These are phyloP conservation scores for Lynx canadensis DNA, from an alignment of 2,113 vertebrate genomes.

Conservation along the genomic window DNA sequence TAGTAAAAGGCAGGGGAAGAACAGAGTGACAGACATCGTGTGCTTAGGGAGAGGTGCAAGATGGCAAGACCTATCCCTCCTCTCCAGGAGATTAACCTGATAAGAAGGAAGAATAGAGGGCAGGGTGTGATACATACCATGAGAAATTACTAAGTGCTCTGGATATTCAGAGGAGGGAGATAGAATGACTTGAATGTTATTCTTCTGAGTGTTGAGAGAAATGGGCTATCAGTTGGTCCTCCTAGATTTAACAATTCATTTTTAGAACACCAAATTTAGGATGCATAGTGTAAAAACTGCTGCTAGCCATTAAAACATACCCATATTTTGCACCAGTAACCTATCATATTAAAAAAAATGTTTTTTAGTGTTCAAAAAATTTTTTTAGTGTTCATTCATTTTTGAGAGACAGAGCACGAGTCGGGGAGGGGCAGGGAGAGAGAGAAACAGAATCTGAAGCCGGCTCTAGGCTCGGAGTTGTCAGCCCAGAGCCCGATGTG, in stretches of 20 bases:
- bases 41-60: not conserved
- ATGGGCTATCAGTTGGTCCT: not conserved
- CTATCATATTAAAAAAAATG: not conserved
- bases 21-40: not conserved
- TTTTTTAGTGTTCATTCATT: too few relatives aligned
- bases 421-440: too few relatives aligned
- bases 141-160: not conserved
- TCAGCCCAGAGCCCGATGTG: too few relatives aligned
- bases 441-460: too few relatives aligned
- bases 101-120: not conserved
- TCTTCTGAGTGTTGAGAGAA: constrained; percentile 19
- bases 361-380: too few relatives aligned
- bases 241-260: not conserved
- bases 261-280: constrained; percentile 9
- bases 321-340: constrained; percentile 42
- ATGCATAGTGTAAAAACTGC: constrained; percentile 27
- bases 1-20: not conserved
- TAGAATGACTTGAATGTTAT: not conserved
- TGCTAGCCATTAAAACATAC: not conserved
- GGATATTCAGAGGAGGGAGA: not conserved
- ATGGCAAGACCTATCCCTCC: not conserved
- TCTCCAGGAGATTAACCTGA: not conserved
- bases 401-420: too few relatives aligned
- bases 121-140: not conserved
- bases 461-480: too few relatives aligned